Base-by-base conservation (phyloP, 2,888 invertebrate species). In the Apomyelois bistriatella region DNA sequence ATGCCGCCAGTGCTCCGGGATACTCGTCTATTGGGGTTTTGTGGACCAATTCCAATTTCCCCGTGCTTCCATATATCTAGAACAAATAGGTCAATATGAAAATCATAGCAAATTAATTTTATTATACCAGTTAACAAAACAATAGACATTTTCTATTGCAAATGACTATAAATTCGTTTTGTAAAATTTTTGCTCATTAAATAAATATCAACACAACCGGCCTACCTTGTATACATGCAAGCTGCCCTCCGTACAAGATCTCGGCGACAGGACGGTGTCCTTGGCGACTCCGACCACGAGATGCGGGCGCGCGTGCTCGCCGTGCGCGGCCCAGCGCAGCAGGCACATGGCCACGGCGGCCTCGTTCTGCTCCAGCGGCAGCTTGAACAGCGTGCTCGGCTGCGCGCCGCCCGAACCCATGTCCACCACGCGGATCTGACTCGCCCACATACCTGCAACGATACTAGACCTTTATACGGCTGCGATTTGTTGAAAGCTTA, bases 361-460 rank as follows among this genome's bases (percentile, higher is more conserved):
- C 79, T 99, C 98, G 82, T 99, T 99, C 84, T 99, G 99, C 60
- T 97, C 96, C 38, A 99, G 90, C 41, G 96, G 93, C 58, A 98
- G 91, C 56, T 93, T 92, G 72, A 94, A 94, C 58, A 95, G 91
- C 0, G 97, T 97, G 54, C 92, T 93, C 0, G 97, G 97, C 58
- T 92, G 76, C 0, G 73, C 79, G 15, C 82, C 81, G 32, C 79
- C 70, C 1, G 66, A 91, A 52, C 96, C 94, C 57, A 98, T 97
- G 74, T 97, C 96, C 72, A 98, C 93, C 43, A 98, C 94, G 56
- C 97, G 92, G 50, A 99, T 93, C 55, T 95, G 93, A 0, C 96
- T 98, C 0, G 98, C 98, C 99, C 99, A 99, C 93, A 98, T 95
- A 3, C 98, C 98, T 72, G 78, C 0, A 43, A 28, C 9, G 13